Percentiles rank a stretch among this genome's conserved stretches.
phyloP scores from a whole-genome alignment of 2,797 vertebrate genomes.

The Coluber constrictor region DNA sequence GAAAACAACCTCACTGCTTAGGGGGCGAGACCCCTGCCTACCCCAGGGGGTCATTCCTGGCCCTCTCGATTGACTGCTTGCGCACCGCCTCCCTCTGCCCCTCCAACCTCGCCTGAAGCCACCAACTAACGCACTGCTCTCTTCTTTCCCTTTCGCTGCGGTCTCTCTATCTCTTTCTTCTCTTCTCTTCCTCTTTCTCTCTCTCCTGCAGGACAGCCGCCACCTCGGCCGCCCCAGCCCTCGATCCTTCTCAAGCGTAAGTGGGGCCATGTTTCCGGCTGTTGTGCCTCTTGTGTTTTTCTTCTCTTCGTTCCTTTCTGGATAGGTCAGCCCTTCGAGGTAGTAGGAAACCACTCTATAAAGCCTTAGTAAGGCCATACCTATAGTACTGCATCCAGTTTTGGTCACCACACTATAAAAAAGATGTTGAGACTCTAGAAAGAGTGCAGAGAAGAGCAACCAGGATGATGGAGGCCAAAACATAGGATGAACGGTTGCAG shows the following conservation, averaged over 20 bases:
- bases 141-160: background rate
- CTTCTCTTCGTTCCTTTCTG: constrained; percentile 72
- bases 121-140: background rate
- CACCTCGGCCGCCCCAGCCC: constrained; percentile 89
- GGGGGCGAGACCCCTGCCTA: background rate
- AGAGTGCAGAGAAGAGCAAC: too few relatives aligned
- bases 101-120: background rate
- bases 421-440: too few relatives aligned
- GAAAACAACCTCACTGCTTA: background rate
- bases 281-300: constrained; percentile 68
- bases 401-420: too few relatives aligned
- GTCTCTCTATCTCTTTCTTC: constrained; percentile 21
- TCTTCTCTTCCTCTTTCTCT: background rate
- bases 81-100: rapidly evolving
- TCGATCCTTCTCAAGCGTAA: constrained; percentile 89
- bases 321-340: constrained; percentile 53
- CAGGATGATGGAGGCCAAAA: too few relatives aligned
- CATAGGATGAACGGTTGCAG: too few relatives aligned
- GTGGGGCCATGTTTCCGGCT: constrained; percentile 74
- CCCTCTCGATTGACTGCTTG: background rate
- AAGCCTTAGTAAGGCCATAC: too few relatives aligned
- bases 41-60: background rate
- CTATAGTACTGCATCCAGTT: too few relatives aligned
- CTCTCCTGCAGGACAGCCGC: constrained; percentile 81
- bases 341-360: background rate